A percentile compares a stretch with the other conserved stretches of the same genome.
phyloP scores from a whole-genome alignment of 2,113 vertebrate species.

The Recurvirostra avosetta region DNA sequence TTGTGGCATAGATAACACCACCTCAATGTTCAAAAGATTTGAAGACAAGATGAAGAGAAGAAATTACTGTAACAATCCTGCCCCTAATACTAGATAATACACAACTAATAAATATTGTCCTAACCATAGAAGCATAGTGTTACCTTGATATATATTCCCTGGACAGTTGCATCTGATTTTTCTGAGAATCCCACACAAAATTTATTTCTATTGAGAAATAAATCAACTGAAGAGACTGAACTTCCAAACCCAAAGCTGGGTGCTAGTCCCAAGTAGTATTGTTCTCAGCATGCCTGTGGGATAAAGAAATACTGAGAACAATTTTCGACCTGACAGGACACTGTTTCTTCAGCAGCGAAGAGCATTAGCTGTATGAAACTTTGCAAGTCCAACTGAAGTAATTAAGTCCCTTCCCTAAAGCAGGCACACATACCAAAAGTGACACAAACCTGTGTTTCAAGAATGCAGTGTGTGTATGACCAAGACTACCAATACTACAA shows the following conservation, averaged over 20 bases:
- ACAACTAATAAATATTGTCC: not conserved
- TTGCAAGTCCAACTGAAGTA: not conserved
- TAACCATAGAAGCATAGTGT: not conserved
- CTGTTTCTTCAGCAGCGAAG: not conserved
- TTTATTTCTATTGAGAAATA: not conserved
- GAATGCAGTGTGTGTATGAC: not conserved
- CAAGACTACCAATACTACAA: not conserved
- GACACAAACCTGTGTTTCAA: not conserved
- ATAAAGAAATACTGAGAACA: not conserved
- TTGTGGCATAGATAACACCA: not conserved
- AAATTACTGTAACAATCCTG: not conserved
- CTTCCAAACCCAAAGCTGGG: not conserved
- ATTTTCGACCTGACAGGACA: not conserved
- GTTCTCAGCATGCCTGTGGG: not conserved
- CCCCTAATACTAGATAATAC: not conserved
- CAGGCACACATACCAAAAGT: not conserved
- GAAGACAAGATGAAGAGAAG: not conserved
- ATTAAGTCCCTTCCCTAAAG: not conserved
- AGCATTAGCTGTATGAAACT: not conserved
- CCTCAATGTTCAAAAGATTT: not conserved
- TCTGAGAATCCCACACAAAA: not conserved
- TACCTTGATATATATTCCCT: not conserved
- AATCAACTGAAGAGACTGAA: not conserved
- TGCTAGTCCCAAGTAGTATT: not conserved
- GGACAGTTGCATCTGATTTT: not conserved